A percentile compares a stretch with the other conserved stretches of the same genome.
phyloP scores from a whole-genome alignment of 2,113 vertebrate genomes.

The Opisthocomus hoazin region DNA sequence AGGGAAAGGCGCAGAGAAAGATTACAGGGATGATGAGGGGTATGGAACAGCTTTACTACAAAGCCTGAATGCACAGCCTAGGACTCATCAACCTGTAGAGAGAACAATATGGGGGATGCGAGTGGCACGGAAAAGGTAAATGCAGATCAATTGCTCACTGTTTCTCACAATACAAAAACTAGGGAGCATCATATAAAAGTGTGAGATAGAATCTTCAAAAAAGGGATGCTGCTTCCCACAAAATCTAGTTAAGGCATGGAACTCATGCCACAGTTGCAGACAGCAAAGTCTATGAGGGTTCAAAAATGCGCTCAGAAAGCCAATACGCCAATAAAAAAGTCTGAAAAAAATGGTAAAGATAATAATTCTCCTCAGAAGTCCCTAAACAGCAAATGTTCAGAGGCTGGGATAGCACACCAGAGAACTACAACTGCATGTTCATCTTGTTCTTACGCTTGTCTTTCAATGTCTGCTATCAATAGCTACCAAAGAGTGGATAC shows the following conservation, averaged over 20 bases:
- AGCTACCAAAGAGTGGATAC: background rate
- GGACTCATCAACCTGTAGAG: background rate
- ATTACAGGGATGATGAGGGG: background rate
- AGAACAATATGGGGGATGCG: background rate
- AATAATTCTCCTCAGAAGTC: background rate
- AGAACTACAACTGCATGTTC: background rate
- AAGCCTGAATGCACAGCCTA: background rate
- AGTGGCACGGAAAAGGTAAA: background rate
- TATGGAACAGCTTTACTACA: background rate
- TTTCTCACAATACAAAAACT: background rate
- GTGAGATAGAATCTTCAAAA: background rate
- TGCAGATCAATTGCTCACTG: background rate
- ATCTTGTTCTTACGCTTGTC: background rate
- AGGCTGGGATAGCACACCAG: background rate
- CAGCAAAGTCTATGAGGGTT: background rate
- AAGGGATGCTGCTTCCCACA: background rate
- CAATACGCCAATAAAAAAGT: background rate
- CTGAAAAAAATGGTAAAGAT: background rate
- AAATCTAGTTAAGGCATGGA: background rate
- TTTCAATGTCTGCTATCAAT: background rate
- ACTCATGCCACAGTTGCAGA: background rate
- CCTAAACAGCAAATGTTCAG: background rate
- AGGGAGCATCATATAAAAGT: background rate
- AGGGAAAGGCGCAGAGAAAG: background rate
- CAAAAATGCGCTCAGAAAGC: background rate